These are phyloP conservation scores for Chloroceryle amazona DNA, from an alignment of 2,797 vertebrate genomes.

Conservation along the genomic window DNA sequence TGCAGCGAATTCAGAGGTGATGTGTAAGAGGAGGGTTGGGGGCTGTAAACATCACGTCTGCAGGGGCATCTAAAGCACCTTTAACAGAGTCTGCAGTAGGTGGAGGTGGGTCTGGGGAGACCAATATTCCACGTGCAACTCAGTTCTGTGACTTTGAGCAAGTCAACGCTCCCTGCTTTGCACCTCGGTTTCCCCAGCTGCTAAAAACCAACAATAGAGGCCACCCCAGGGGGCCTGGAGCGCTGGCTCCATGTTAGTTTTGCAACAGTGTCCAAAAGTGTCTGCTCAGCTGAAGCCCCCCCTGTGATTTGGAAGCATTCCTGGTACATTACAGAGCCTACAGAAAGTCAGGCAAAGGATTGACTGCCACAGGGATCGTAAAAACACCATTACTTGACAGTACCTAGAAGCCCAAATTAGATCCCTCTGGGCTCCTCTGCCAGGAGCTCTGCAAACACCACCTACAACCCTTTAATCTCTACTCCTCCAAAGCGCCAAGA, in stretches of 20 bases:
- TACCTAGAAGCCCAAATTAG: neutral
- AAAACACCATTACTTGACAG: accelerated
- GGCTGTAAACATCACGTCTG: neutral
- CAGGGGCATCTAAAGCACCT: neutral
- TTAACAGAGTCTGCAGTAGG: neutral
- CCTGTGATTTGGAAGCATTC: accelerated
- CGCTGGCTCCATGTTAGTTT: neutral
- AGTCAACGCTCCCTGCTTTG: neutral
- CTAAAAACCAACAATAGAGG: neutral
- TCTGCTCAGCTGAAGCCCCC: neutral
- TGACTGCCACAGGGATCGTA: neutral
- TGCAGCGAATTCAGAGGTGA: neutral
- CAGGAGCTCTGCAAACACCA: neutral
- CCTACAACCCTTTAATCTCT: neutral
- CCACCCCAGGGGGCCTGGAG: accelerated
- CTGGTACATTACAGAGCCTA: neutral
- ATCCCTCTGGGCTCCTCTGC: accelerated
- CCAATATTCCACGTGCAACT: neutral
- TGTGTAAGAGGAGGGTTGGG: neutral
- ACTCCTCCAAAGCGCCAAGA: neutral
- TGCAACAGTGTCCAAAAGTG: neutral
- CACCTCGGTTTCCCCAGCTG: neutral
- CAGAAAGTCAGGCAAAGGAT: neutral
- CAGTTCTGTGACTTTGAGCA: neutral
- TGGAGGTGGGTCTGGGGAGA: neutral